Conservation (phyloP, 2,797 vertebrate genomes). For the Columba guinea region DNA sequence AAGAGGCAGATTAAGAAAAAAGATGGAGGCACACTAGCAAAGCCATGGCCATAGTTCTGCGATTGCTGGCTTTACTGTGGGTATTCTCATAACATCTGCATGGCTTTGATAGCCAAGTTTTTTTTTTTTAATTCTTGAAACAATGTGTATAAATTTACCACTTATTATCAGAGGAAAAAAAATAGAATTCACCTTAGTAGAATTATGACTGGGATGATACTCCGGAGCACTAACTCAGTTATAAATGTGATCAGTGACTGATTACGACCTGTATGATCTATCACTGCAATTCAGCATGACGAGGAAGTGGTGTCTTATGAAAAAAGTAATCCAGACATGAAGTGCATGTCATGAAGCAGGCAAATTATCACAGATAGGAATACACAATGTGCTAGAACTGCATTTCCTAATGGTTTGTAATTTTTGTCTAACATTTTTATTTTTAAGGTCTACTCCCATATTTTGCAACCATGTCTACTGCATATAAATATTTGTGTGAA, state of each 20-base stretch:
- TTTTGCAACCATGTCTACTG: not conserved
- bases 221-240: not conserved
- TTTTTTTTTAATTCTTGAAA: not conserved
- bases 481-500: not conserved
- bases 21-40: not conserved
- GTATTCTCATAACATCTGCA: not conserved
- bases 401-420: not conserved
- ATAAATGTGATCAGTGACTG: not conserved
- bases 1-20: not conserved
- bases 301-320: not conserved
- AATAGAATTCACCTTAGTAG: not conserved
- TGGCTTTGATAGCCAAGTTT: not conserved
- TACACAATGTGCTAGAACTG: not conserved
- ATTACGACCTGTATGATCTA: not conserved
- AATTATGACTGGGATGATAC: not conserved
- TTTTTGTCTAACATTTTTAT: not conserved
- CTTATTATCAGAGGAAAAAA: accelerated
- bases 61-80: not conserved
- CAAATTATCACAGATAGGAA: not conserved
- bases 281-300: not conserved
- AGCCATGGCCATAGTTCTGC: not conserved
- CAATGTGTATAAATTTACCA: not conserved
- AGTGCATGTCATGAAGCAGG: not conserved
- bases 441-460: not conserved
- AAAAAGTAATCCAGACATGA: not conserved